Percentiles rank a stretch among this genome's conserved stretches.
Conservation (phyloP, 1,140 invertebrate species). For the Hylaeus anthracinus region DNA sequence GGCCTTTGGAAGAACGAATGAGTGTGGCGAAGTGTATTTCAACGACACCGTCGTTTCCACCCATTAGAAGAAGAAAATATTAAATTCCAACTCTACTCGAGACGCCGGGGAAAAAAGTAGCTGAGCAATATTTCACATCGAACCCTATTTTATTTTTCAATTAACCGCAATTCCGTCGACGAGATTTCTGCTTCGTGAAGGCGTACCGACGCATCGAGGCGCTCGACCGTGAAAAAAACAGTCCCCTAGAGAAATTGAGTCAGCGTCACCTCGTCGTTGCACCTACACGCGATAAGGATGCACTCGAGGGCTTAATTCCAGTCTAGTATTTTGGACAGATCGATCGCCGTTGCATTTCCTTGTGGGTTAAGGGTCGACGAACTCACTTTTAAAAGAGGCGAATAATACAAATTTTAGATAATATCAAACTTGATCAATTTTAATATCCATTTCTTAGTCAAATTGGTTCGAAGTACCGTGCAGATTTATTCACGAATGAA, state of each 20-base stretch:
- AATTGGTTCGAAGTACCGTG: too few relatives aligned
- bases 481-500: too few relatives aligned
- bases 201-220: constrained; percentile 1
- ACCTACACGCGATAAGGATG: constrained; percentile 4
- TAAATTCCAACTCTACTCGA: background rate
- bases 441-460: too few relatives aligned
- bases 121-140: background rate
- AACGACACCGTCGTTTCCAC: too few relatives aligned
- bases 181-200: constrained; percentile 1
- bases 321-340: too few relatives aligned
- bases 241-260: constrained; percentile 39
- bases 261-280: constrained; percentile 21
- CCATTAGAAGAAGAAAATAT: background rate
- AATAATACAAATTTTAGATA: too few relatives aligned
- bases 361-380: too few relatives aligned
- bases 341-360: too few relatives aligned
- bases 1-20: too few relatives aligned
- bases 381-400: too few relatives aligned
- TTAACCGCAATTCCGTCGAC: constrained; percentile 21
- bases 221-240: constrained; percentile 1
- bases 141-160: constrained; percentile 15
- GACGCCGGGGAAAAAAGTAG: background rate
- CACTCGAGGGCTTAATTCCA: background rate
- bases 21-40: too few relatives aligned
- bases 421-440: too few relatives aligned